Evolutionary conservation across 2,888 invertebrate genomes (phyloP), one percentile per base, ranked within the genome.

Genomic region (Phengaris arion): DNA sequence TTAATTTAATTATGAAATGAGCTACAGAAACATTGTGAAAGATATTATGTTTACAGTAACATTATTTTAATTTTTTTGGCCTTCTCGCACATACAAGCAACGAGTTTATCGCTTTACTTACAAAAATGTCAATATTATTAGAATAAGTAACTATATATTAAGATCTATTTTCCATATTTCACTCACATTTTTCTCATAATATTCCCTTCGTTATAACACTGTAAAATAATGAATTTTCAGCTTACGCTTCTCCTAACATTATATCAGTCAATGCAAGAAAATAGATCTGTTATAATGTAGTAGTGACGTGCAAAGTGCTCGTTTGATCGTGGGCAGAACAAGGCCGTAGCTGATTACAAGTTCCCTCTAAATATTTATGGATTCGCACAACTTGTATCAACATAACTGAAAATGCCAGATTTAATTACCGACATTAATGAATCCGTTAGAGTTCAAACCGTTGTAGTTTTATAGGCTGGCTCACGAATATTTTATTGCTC

Each of bases 261-360:
- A 12, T 35, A 72, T 70, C 69, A 52, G 55, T 74, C 70, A 46
- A 74, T 74, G 59, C 77, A 68, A 74, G 74, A 35, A 75, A 77
- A 76, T 78, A 75, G 73, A 76, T 78, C 75, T 76, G 76, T 77
- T 78, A 74, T 74, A 77, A 79, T 79, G 77, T 77, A 78, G 75
- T 59, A 46, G 72, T 78, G 76, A 77, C 76, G 78, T 78, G 75
- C 69, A 73, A 45, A 57, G 52, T 35, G 78, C 74, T 76, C 76
- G 77, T 75, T 75, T 76, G 59, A 70, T 69, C 69, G 69, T 69
- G 69, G 69, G 69, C 69, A 69, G 69, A 69, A 48, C 69, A 69
- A 69, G 69, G 48, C 69, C 48, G 69, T 2, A 8, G 48, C 69
- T 46, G 64, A 64, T 45, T 64, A 64, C 64, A 15, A 45, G 6